phyloP scores from a whole-genome alignment of 2,113 vertebrate genomes.

The Crypturellus undulatus region DNA sequence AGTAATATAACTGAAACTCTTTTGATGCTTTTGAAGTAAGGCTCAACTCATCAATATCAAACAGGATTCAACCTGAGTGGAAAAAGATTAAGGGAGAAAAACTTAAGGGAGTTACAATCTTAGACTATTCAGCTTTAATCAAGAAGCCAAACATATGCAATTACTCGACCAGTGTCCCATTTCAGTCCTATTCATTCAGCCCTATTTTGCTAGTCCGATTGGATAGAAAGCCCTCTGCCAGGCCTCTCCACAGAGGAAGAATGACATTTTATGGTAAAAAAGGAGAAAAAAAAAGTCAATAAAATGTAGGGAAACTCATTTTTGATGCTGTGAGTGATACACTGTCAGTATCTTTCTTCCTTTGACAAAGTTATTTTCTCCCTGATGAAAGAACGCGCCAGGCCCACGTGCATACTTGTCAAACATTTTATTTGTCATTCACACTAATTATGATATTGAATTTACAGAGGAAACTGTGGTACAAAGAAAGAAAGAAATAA shows the following conservation, averaged over 20 bases:
- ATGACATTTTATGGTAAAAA: not conserved
- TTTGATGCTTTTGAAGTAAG: not conserved
- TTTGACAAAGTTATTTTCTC: not conserved
- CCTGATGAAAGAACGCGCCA: conserved; percentile 20
- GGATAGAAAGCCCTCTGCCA: not conserved
- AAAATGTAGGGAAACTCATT: accelerated
- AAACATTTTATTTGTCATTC: conserved; percentile 80
- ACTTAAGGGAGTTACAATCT: not conserved
- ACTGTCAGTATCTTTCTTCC: accelerated
- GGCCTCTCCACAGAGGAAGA: not conserved
- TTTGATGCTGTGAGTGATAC: not conserved
- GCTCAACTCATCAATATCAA: not conserved
- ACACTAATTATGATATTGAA: conserved; percentile 73
- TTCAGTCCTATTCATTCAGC: not conserved
- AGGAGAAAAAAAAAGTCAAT: not conserved
- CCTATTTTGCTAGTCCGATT: not conserved
- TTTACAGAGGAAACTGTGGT: conserved; percentile 77
- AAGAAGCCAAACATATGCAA: not conserved
- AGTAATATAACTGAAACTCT: not conserved
- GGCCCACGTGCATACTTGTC: conserved; percentile 39
- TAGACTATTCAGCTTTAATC: not conserved
- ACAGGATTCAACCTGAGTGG: not conserved
- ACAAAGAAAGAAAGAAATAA: conserved; percentile 66
- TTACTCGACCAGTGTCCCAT: not conserved
- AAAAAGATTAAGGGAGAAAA: not conserved